Percentiles rank a stretch among this genome's conserved stretches.
Conservation (phyloP, 2,113 vertebrate genomes). For the Nothobranchius furzeri region DNA sequence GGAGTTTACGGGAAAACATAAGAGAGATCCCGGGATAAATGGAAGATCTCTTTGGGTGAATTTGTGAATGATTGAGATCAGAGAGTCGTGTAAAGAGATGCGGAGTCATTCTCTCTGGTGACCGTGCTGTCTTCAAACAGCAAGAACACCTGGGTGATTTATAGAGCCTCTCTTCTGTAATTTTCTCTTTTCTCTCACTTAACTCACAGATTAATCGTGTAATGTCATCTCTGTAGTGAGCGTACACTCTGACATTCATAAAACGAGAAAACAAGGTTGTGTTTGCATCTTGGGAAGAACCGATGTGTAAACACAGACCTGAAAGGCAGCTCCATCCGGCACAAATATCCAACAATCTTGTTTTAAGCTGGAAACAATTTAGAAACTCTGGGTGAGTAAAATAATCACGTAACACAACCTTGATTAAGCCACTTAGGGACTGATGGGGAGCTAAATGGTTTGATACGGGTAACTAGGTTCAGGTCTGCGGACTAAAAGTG, state of each 20-base stretch:
- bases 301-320: slow-evolving; percentile 2
- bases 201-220: neutral
- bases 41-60: slow-evolving; percentile 59
- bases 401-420: slow-evolving; percentile 62
- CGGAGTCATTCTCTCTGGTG: slow-evolving; percentile 30
- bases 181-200: neutral
- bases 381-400: slow-evolving; percentile 74
- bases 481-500: slow-evolving; percentile 9
- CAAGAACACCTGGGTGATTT: slow-evolving; percentile 9
- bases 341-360: slow-evolving; percentile 73
- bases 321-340: slow-evolving; percentile 31
- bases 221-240: neutral
- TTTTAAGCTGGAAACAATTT: slow-evolving; percentile 80
- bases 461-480: slow-evolving; percentile 27
- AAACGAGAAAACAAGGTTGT: neutral
- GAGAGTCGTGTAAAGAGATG: slow-evolving; percentile 66
- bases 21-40: slow-evolving; percentile 45
- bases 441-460: slow-evolving; percentile 51
- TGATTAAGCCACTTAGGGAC: slow-evolving; percentile 71
- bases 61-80: slow-evolving; percentile 81
- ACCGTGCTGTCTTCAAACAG: slow-evolving; percentile 27
- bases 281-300: neutral
- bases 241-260: neutral
- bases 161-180: neutral
- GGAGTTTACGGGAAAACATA: slow-evolving; percentile 47